Base-by-base conservation (phyloP, 2,113 vertebrate genomes). In the Oreochromis spilurus region DNA sequence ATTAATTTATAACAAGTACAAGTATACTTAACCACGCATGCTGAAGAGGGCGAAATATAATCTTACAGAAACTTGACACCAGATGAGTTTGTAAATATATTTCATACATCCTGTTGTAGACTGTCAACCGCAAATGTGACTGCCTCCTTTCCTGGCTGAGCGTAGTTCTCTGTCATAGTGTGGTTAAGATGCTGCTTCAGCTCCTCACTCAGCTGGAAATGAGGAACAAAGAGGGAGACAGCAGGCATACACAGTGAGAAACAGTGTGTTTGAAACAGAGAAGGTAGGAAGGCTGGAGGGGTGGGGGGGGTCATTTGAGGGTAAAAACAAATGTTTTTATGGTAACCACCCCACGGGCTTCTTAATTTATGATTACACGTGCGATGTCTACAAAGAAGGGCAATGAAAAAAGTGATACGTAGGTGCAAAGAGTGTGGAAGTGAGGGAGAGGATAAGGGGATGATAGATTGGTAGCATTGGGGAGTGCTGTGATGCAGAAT, bases 91-190 rank as follows among this genome's bases (percentile, higher is more conserved):
- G 1, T 54, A 81, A 85, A 78, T 48, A 57, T 7, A 81, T 34
- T 54, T 7, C 96, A 89, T 96, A 98, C 97, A 2, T 98, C 97
- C 88, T 98, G 97, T 80, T 98, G 97, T 2, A 97, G 96, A 79
- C 89, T 94, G 91, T 98, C 96, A 36, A 97, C 95, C 0, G 97
- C 97, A 17, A 94, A 57, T 4, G 97, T 97, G 93, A 98, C 95
- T 67, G 94, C 86, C 1, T 91, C 67, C 21, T 95, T 96, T 10
- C 95, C 95, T 0, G 95, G 96, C 91, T 97, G 95, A 52, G 94
- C 95, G 5, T 97, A 98, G 93, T 94, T 97, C 85, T 97, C 93
- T 0, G 91, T 95, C 96, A 98, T 96, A 4, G 97, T 97, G 83
- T 88, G 92, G 84, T 95, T 96, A 86, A 98, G 93, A 91, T 97